Percentiles rank a stretch among this genome's conserved stretches.
These are phyloP conservation scores for Deroptyus accipitrinus DNA, from an alignment of 2,113 vertebrate species.

Conservation along the genomic window DNA sequence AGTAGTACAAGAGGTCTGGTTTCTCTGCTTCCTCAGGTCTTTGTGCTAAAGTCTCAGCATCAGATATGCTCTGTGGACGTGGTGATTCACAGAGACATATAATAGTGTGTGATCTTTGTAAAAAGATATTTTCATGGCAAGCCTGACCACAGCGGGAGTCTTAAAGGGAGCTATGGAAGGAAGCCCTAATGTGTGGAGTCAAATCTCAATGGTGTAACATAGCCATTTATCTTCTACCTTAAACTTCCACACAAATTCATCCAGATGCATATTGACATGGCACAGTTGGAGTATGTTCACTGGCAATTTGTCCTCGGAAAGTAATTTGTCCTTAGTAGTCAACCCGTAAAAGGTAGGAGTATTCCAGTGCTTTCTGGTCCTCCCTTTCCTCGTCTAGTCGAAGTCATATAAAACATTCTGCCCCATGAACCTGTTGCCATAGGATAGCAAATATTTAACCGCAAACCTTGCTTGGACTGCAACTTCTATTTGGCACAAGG, in stretches of 20 bases:
- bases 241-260: not conserved
- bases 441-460: not conserved
- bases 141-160: not conserved
- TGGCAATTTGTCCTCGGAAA: not conserved
- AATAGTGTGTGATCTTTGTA: not conserved
- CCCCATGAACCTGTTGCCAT: not conserved
- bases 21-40: not conserved
- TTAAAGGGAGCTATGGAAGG: not conserved
- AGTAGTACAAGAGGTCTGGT: not conserved
- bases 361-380: not conserved
- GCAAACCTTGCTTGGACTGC: not conserved
- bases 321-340: not conserved
- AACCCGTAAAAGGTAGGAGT: not conserved
- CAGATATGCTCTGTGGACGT: not conserved
- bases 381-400: not conserved
- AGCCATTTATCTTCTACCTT: not conserved
- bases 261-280: not conserved
- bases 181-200: not conserved
- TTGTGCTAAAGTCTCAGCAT: not conserved
- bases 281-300: not conserved
- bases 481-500: not conserved
- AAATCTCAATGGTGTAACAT: fast-evolving
- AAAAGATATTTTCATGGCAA: not conserved
- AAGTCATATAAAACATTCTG: not conserved
- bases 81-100: not conserved